Evolutionary conservation across 2,113 vertebrate species (phyloP), one percentile per base, ranked within the genome.

Genomic region (Paramormyrops kingsleyae): DNA sequence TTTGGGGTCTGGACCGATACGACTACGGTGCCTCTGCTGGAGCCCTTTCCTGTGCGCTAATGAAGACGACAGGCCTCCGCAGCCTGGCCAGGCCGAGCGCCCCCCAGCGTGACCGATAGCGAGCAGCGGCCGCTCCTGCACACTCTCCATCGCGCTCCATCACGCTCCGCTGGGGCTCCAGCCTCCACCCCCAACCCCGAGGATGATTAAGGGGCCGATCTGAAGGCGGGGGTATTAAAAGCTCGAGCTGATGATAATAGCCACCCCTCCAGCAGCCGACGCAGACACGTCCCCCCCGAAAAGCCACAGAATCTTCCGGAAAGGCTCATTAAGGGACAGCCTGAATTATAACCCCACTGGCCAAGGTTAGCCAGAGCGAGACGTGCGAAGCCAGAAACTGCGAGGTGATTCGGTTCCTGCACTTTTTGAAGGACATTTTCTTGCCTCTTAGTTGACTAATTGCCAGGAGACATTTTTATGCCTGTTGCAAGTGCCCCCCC

Each of bases 231-330:
- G 35, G 49, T 89, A 27, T 89, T 89, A 84, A 84, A 84, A 27
- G 88, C 49, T 52, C 2, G 21, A 56, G 50, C 88, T 84, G 27
- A 89, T 89, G 88, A 83, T 56, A 83, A 89, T 62, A 59, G 88
- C 52, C 17, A 3, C 83, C 74, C n/a, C 80, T 89, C n/a, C 77
- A 84, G 39, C 52, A 89, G 35, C 10, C 39, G 13, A 44, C 2
- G 27, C 66, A 19, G 44, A 13, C 44, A 52, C 35, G 49, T 53
- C 47, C 49, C 52, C 52, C 80, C 52, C 27, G 19, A 80, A 80
- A 70, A 77, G 70, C 10, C 42, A 17, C 46, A 35, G 74, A 53
- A 53, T 27, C 39, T 46, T 19, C 47, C 35, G 10, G 24, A 46
- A 84, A 21, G 19, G 10, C 24, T n/a, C 39, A 19, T 31, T 44